Evolutionary conservation across 1,140 invertebrate species (phyloP), one percentile per base, ranked within the genome.

Genomic region (Psilanteris sp.): DNA sequence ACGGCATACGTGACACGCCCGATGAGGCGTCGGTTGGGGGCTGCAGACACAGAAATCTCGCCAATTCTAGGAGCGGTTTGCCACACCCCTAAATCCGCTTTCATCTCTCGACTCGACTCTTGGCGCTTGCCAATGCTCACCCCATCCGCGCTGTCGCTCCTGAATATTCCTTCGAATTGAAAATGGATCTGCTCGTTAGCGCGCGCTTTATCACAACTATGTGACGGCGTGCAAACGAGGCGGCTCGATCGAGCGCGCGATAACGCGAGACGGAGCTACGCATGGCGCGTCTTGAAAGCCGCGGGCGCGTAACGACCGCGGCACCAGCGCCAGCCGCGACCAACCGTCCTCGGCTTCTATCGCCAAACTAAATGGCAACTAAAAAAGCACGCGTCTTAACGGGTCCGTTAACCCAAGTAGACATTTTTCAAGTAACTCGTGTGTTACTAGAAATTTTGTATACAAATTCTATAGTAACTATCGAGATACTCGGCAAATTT

Each of bases 1-100:
- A 83, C 84, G 81, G 78, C 81, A 81, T 85, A 81, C 82, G 85
- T 87, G 85, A 88, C 86, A 88, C 86, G 84, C 84, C 85, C 86
- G 85, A 82, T 82, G 80, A 77, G 79, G 80, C 59, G 57, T 71
- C 44, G 57, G 57, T 24, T 67, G 73, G 68, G 75, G 59, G 59
- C 55, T 62, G 72, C 85, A 84, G 83, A 82, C 85, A 84, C 83
- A 81, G 80, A 87, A 88, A 88, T 88, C 86, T 87, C 87, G 83
- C 85, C 85, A 88, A 88, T 88, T 88, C 83, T 80, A 80, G 78
- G 77, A 82, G 79, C 80, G 80, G 79, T 77, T 80, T 78, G 80
- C 79, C 81, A 81, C 81, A 83, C 81, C 81, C 79, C 82, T 81
- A 68, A 79, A 79, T 77, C 59, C 72, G 52, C 68, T 64, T 67